Evolutionary conservation across 2,888 invertebrate species (phyloP).

Genomic region (Drosophila villosipedis): DNA sequence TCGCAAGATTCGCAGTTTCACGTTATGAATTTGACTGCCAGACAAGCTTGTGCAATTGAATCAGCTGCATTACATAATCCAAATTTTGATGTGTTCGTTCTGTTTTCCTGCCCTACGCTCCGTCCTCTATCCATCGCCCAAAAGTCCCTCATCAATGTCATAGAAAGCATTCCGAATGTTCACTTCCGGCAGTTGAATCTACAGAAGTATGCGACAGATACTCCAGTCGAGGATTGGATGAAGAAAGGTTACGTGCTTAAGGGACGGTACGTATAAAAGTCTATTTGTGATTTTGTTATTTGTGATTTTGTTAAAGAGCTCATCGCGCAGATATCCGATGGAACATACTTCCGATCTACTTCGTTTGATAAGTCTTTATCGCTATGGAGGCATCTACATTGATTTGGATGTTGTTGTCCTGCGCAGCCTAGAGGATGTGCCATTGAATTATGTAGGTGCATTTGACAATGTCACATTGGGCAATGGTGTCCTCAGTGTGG

Average conservation of each 20-base stretch:
- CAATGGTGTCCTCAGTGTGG: constrained; percentile 89
- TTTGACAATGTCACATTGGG: constrained; percentile 86
- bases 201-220: constrained; percentile 80
- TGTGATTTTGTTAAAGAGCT: neutral
- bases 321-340: constrained; percentile 25
- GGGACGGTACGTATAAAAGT: constrained; percentile 45
- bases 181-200: constrained; percentile 81
- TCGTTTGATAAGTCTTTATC: constrained; percentile 87
- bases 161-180: constrained; percentile 81
- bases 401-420: constrained; percentile 91
- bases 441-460: constrained; percentile 84
- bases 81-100: constrained; percentile 79
- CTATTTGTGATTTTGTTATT: neutral
- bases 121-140: neutral
- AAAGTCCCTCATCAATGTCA: constrained; percentile 68
- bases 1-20: constrained; percentile 19
- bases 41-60: constrained; percentile 85
- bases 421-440: constrained; percentile 83
- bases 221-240: constrained; percentile 83
- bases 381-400: constrained; percentile 91
- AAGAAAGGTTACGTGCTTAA: constrained; percentile 75
- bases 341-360: constrained; percentile 82
- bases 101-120: constrained; percentile 82
- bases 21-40: constrained; percentile 71
- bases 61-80: constrained; percentile 84